Conservation (phyloP, 1,140 invertebrate species). For the Bilobella aurantiaca region DNA sequence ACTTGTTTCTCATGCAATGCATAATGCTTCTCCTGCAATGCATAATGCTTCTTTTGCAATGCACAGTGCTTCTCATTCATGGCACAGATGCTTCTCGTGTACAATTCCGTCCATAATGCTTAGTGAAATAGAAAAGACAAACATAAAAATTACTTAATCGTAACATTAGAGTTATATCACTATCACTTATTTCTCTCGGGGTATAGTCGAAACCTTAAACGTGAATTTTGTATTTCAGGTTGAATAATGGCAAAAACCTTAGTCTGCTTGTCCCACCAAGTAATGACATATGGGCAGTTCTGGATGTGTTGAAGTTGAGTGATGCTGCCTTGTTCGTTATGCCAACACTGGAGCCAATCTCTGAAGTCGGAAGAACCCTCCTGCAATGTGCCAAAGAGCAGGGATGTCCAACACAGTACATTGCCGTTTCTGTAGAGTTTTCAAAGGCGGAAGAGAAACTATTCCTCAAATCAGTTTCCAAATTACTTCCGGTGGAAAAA, state of each 20-base stretch:
- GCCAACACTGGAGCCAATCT: slow-evolving; percentile 40
- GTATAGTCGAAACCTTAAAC: too few relatives aligned
- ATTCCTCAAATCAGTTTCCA: slow-evolving; percentile 24
- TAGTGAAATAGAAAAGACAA: too few relatives aligned
- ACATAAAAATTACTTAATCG: too few relatives aligned
- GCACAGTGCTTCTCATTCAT: too few relatives aligned
- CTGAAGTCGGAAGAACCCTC: slow-evolving; percentile 28
- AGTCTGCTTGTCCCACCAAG: slow-evolving; percentile 60
- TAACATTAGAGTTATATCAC: too few relatives aligned
- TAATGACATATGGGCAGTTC: slow-evolving; percentile 57
- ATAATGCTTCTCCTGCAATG: too few relatives aligned
- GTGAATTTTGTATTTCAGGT: slow-evolving; percentile 41
- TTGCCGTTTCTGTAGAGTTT: slow-evolving; percentile 23
- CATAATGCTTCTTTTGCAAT: too few relatives aligned
- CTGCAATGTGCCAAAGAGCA: slow-evolving; percentile 28
- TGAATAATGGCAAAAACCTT: slow-evolving; percentile 39
- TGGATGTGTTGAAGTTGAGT: slow-evolving; percentile 75
- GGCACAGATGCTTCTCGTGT: neutral
- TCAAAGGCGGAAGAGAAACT: slow-evolving; percentile 28
- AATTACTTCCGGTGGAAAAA: slow-evolving; percentile 22
- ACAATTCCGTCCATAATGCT: neutral
- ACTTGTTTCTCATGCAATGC: too few relatives aligned
- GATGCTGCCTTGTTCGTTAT: slow-evolving; percentile 68
- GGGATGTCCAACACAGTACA: slow-evolving; percentile 29
- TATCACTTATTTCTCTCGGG: too few relatives aligned